Evolutionary conservation across 2,888 invertebrate species (phyloP).

Genomic region (Andrena bicolor): DNA sequence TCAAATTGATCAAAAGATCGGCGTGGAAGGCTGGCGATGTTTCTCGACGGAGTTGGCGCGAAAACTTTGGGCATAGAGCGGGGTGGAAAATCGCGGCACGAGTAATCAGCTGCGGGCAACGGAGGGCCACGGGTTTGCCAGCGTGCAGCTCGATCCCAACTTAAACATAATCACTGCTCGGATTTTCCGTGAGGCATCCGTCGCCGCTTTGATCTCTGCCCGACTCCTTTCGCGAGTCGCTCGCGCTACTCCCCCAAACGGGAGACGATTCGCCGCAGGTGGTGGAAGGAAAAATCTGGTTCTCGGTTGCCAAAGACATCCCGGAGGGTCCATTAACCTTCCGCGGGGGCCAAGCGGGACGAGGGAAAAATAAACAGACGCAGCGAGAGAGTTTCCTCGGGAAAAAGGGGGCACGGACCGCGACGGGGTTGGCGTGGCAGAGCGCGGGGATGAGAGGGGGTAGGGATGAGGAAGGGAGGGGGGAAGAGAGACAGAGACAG

Average conservation of each 20-base stretch:
- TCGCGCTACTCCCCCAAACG: background rate
- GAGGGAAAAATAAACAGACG: slow-evolving; percentile 65
- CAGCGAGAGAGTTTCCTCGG: background rate
- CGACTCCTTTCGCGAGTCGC: slow-evolving; percentile 12
- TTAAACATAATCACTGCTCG: slow-evolving; percentile 49
- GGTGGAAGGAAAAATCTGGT: slow-evolving; percentile 59
- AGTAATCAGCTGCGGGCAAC: slow-evolving; percentile 16
- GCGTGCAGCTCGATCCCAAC: slow-evolving; percentile 15
- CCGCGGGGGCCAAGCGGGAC: slow-evolving; percentile 44
- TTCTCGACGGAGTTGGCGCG: background rate
- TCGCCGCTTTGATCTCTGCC: slow-evolving; percentile 42
- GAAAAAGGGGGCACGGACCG: slow-evolving; percentile 20
- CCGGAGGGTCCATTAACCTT: slow-evolving; percentile 74
- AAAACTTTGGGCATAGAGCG: background rate
- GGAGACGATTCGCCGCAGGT: slow-evolving; percentile 45
- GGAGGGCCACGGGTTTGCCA: background rate
- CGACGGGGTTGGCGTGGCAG: slow-evolving; percentile 8
- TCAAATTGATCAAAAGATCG: slow-evolving; percentile 15
- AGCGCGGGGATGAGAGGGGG: slow-evolving; percentile 31
- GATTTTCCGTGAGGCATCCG: slow-evolving; percentile 27
- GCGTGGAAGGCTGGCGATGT: background rate
- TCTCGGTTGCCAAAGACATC: slow-evolving; percentile 66
- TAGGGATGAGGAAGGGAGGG: slow-evolving; percentile 17
- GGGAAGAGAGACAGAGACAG: slow-evolving; percentile 38
- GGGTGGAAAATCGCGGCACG: slow-evolving; percentile 4